Evolutionary conservation across 1,140 invertebrate genomes (phyloP).

Genomic region (Zophobas atratus): DNA sequence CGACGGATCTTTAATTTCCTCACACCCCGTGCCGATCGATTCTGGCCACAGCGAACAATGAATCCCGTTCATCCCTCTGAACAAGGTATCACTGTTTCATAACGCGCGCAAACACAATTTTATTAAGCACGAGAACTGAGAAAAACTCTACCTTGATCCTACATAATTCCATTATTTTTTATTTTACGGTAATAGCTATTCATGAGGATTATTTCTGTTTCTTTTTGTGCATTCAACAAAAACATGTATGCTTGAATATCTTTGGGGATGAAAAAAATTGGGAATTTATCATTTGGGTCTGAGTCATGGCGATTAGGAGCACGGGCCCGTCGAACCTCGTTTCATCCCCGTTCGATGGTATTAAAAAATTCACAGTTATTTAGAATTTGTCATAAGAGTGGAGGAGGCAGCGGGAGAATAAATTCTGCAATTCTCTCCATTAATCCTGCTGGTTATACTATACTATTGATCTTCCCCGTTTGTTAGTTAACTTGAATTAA

Average conservation of each 20-base stretch:
- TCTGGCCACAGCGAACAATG: conserved; percentile 20
- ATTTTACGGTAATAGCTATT: conserved; percentile 38
- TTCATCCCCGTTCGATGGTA: conserved; percentile 8
- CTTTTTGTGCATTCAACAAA: conserved; percentile 37
- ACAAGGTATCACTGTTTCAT: conserved; percentile 2
- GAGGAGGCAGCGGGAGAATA: not conserved
- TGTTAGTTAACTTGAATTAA: conserved; percentile 26
- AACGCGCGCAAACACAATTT: conserved; percentile 22
- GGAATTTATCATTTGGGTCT: conserved; percentile 31
- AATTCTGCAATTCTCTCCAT: not conserved
- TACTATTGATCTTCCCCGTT: conserved; percentile 13
- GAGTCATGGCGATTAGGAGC: conserved; percentile 12
- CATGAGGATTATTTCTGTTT: conserved; percentile 42
- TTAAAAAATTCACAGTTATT: not conserved
- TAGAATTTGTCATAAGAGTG: conserved; percentile 1
- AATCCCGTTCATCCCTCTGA: conserved; percentile 5
- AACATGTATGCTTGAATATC: conserved; percentile 32
- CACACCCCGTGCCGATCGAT: conserved; percentile 47
- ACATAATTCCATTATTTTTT: conserved; percentile 41
- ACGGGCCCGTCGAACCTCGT: conserved; percentile 6
- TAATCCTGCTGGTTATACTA: not conserved
- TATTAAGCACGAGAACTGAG: conserved; percentile 12
- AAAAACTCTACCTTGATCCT: conserved; percentile 17
- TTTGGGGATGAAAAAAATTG: conserved; percentile 9
- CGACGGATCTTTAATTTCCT: conserved; percentile 55